phyloP scores from a whole-genome alignment of 2,888 invertebrate genomes.

The Microchrysa polita region DNA sequence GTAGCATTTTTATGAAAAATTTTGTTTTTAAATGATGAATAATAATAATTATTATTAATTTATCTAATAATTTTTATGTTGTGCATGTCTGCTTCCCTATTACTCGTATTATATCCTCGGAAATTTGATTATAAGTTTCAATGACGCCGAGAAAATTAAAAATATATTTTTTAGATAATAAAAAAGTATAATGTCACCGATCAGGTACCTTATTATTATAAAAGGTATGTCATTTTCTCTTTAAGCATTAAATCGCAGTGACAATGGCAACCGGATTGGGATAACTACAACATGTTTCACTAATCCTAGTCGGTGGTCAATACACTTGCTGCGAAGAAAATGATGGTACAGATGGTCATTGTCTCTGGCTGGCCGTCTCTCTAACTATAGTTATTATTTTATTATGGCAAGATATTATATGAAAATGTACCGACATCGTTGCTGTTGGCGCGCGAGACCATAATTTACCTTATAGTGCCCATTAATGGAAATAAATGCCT shows the following conservation, averaged over 20 bases:
- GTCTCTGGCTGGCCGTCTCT: not conserved
- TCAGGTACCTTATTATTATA: not conserved
- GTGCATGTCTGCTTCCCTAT: too few relatives aligned
- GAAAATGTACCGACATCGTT: not conserved
- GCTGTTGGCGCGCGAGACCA: not conserved
- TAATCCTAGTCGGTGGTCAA: not conserved
- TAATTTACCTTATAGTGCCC: not conserved
- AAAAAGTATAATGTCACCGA: too few relatives aligned
- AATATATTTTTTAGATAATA: too few relatives aligned
- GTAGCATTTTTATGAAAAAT: too few relatives aligned
- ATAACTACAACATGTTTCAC: not conserved
- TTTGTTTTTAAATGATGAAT: too few relatives aligned
- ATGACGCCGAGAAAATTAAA: too few relatives aligned
- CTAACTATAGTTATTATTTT: slow-evolving; percentile 21
- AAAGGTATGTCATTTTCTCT: not conserved
- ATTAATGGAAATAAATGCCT: not conserved
- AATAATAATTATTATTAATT: too few relatives aligned
- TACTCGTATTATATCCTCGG: too few relatives aligned
- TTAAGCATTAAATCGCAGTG: not conserved
- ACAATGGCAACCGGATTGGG: not conserved
- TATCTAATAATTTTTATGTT: too few relatives aligned
- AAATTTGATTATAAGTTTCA: too few relatives aligned
- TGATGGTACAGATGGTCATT: not conserved
- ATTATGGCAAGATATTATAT: slow-evolving; percentile 7
- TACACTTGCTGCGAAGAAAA: not conserved